Evolutionary conservation across 92 coral and sea anemone genomes (phyloP).

Genomic region (Parazoanthus swiftii): DNA sequence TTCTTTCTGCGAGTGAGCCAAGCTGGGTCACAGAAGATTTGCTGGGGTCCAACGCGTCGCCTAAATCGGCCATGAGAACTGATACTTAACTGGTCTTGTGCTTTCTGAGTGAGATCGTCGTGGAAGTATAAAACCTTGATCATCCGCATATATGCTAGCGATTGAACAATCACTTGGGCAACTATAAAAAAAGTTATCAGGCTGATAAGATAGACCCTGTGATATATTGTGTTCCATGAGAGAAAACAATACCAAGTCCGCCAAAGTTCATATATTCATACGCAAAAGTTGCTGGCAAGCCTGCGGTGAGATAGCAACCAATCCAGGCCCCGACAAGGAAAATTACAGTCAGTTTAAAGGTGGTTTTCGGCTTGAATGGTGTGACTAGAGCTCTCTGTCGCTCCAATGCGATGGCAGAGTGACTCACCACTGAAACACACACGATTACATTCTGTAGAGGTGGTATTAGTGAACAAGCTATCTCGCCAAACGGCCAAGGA

Average conservation of each 20-base stretch:
- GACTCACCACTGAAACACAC: slow-evolving; percentile 51
- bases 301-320: slow-evolving; percentile 38
- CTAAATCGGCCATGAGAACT: slow-evolving; percentile 7
- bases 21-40: neutral
- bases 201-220: slow-evolving; percentile 47
- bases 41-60: neutral
- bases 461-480: neutral
- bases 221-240: slow-evolving; percentile 30
- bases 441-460: slow-evolving; percentile 38
- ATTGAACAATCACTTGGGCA: slow-evolving; percentile 60
- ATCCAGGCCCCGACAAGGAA: slow-evolving; percentile 38
- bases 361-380: slow-evolving; percentile 36
- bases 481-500: neutral
- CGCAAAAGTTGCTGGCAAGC: slow-evolving; percentile 41
- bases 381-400: slow-evolving; percentile 50
- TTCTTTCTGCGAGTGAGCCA: slow-evolving; percentile 50
- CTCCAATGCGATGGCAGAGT: slow-evolving; percentile 50
- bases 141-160: slow-evolving; percentile 59
- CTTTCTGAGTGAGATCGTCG: neutral
- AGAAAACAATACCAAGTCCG: neutral
- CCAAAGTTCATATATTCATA: neutral
- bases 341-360: slow-evolving; percentile 5
- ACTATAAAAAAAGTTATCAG: slow-evolving; percentile 51
- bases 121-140: slow-evolving; percentile 42
- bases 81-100: slow-evolving; percentile 18